Evolutionary conservation across 2,113 vertebrate genomes (phyloP), one percentile per base, ranked within the genome.

Genomic region (Ceratotherium simum): DNA sequence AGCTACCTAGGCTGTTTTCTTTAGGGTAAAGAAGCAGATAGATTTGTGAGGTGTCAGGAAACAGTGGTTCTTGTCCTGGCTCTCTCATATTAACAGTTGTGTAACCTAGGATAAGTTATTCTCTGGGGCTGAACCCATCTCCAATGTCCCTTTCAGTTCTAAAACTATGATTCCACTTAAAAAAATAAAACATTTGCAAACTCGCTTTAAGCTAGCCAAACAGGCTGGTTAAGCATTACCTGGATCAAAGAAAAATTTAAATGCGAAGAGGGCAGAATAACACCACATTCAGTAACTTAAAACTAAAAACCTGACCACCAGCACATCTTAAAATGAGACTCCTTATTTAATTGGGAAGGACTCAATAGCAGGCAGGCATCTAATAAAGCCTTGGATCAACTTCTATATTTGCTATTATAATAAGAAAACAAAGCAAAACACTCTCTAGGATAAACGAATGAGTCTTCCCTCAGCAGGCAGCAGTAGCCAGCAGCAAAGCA

Each of bases 391-490:
- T 93, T 17, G 31, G 48, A 48, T 95, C 51, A 85, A 93, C 78
- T 90, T 81, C 62, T 69, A 3, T 33, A 64, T 29, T 39, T 83
- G 56, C 67, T 89, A 91, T 51, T 93, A 54, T 85, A 58, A 31
- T 62, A 82, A 80, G 78, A 65, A 96, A 94, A 87, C 27, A 93
- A 91, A 93, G n/a, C 86, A 75, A 94, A 96, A 95, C 25, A 21
- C 33, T 76, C 17, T n/a, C 8, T 0, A 85, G 65, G 78, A 86
- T 73, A 76, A 90, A 95, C 4, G 65, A 81, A 72, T 39, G 56
- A 73, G 54, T 85, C 46, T 36, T 88, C 42, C 69, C 12, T 73
- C 94, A 79, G 72, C 39, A 72, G 83, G 96, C 81, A 93, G 65
- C 85, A 67, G 82, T 7, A 33, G 72, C 67, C 73, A 90, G 67